Evolutionary conservation across 2,797 vertebrate genomes (phyloP).

Genomic region (Tragopan temminckii): DNA sequence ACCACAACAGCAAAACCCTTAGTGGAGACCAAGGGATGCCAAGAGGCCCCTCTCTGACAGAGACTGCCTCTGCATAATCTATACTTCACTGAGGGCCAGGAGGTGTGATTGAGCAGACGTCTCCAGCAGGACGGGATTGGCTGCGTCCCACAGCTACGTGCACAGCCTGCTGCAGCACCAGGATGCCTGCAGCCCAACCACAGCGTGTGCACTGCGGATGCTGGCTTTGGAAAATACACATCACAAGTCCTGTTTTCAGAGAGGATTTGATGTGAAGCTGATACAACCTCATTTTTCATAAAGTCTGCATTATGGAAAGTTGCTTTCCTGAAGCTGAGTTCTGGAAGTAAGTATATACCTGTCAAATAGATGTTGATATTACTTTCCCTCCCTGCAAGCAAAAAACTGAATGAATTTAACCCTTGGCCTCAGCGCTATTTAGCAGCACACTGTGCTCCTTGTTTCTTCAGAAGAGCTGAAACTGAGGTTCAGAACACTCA

Average conservation of each 20-base stretch:
- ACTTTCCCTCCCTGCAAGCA: conserved; percentile 22
- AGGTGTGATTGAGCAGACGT: neutral
- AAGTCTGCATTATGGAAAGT: neutral
- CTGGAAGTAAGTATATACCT: conserved; percentile 12
- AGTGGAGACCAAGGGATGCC: neutral
- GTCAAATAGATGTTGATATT: conserved; percentile 54
- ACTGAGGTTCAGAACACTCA: conserved; percentile 65
- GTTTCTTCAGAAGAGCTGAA: conserved; percentile 73
- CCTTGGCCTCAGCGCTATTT: neutral
- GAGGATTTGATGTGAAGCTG: neutral
- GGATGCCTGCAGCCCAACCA: neutral
- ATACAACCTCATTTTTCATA: conserved; percentile 48
- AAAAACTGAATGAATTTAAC: conserved; percentile 69
- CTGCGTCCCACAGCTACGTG: fast-evolving
- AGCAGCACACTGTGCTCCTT: conserved; percentile 78
- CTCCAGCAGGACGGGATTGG: neutral
- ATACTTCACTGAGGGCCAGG: neutral
- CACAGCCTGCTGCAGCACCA: neutral
- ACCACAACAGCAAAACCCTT: neutral
- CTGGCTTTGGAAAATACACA: neutral
- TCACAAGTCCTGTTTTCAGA: neutral
- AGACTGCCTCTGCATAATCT: neutral
- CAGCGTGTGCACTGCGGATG: fast-evolving
- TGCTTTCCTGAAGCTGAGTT: conserved; percentile 26
- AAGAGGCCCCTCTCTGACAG: neutral